Evolutionary conservation across 2,888 invertebrate species (phyloP).

Genomic region (Smittia sp.): DNA sequence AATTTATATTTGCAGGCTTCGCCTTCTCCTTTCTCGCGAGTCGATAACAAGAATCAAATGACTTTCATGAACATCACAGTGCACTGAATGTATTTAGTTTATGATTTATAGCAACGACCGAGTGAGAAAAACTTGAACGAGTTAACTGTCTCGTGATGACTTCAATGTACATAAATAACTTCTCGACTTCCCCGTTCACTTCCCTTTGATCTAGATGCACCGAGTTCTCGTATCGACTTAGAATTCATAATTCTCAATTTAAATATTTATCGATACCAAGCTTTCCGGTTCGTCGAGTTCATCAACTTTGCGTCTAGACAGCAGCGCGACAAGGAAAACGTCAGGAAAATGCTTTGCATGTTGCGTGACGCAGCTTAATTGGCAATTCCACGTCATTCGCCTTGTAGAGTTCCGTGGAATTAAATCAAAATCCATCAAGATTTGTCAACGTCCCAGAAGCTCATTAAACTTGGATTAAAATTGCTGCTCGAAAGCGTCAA

Average conservation of each 20-base stretch:
- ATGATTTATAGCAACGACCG: conserved; percentile 23
- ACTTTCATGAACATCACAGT: not conserved
- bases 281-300: not conserved
- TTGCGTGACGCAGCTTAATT: not conserved
- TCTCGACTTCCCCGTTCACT: not conserved
- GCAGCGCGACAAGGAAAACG: not conserved
- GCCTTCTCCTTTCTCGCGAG: not conserved
- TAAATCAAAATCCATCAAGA: conserved; percentile 7
- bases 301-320: not conserved
- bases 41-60: not conserved
- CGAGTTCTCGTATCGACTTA: not conserved
- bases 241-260: no score
- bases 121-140: no score
- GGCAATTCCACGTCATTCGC: not conserved
- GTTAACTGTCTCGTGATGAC: not conserved
- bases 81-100: conserved; percentile 16
- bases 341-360: not conserved
- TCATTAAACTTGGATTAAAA: not conserved
- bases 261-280: not conserved
- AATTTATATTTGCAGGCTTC: conserved; percentile 4
- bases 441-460: not conserved
- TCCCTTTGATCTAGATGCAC: not conserved
- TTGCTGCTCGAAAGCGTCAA: no score
- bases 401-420: not conserved
- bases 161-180: conserved; percentile 1